Evolutionary conservation across 1,140 invertebrate genomes (phyloP), one percentile per base, ranked within the genome.

Genomic region (Platyscapa corneri): DNA sequence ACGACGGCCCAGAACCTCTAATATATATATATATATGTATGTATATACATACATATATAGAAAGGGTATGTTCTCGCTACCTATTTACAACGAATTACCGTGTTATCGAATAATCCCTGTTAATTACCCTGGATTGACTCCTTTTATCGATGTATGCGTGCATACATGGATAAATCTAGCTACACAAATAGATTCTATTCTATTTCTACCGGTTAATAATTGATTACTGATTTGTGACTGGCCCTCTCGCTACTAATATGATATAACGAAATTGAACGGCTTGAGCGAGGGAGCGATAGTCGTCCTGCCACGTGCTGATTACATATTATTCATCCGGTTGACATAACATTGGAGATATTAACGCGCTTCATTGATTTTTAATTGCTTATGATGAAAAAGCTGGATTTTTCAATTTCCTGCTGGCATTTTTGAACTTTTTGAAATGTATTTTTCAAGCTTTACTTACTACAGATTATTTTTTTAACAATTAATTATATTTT

Each of bases 71-170:
- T 87, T 80, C 37, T 82, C 70, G 46, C 67, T 87, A 86, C 87
- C 90, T 89, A 89, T 90, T 90, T 91, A 88, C 87, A 89, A 87
- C 81, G 88, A 89, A 90, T 90, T 90, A 89, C 86, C 88, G 80
- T 88, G 88, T 89, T 90, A 90, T 90, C 90, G 89, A 88, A 87
- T 88, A 88, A 74, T 87, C 88, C 64, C 81, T 81, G 82, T 86
- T 84, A 74, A 85, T 85, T 74, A 82, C 34, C 16, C 49, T 27
- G 67, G 46, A 42, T 74, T 32, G 20, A 18, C 46, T 56, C n/a
- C 46, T 6, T 0, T 34, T 30, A 32, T 30, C 14, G 30, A 46
- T 76, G 14, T 49, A 18, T 14, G 39, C 53, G 23, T 20, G 37
- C 60, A 10, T 77, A 16, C 46, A 18, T 14, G 1, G 42, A n/a